These are phyloP conservation scores for Otus sunia DNA, from an alignment of 2,113 vertebrate species.

Conservation along the genomic window DNA sequence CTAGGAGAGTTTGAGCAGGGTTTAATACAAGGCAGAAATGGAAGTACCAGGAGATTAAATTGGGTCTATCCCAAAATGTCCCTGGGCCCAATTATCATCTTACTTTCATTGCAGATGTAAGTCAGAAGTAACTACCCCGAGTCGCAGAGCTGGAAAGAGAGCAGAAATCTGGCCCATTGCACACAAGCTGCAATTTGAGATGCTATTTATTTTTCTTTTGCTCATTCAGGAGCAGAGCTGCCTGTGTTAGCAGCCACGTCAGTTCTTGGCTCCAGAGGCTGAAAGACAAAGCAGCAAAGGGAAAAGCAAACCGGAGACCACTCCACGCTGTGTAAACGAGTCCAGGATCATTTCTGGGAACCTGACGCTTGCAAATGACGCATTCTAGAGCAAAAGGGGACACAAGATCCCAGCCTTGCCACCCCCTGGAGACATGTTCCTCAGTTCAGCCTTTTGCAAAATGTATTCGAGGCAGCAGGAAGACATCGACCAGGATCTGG, in stretches of 20 bases:
- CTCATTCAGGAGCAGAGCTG: constrained; percentile 44
- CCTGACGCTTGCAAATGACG: neutral
- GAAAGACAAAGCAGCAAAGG: neutral
- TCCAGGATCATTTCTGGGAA: neutral
- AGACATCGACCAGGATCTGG: neutral
- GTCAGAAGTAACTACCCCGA: neutral
- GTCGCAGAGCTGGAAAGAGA: neutral
- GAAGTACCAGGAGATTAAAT: neutral
- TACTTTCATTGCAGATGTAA: neutral
- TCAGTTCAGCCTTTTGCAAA: neutral
- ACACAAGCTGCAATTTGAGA: constrained; percentile 46
- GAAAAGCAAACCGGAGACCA: neutral
- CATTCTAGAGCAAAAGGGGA: neutral
- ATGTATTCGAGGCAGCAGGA: neutral
- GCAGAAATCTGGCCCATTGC: neutral
- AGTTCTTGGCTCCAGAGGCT: neutral
- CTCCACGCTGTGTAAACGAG: neutral
- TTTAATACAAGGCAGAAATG: constrained; percentile 11
- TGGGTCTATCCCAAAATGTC: neutral
- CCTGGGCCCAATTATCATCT: neutral
- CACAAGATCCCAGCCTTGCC: neutral
- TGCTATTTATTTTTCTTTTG: constrained; percentile 45
- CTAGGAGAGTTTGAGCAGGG: neutral
- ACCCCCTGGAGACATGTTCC: neutral
- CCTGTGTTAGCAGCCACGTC: neutral